Percentiles rank a stretch among this genome's conserved stretches.
Evolutionary conservation across 2,888 invertebrate species (phyloP).

Genomic region (Ctenicera cuprea): DNA sequence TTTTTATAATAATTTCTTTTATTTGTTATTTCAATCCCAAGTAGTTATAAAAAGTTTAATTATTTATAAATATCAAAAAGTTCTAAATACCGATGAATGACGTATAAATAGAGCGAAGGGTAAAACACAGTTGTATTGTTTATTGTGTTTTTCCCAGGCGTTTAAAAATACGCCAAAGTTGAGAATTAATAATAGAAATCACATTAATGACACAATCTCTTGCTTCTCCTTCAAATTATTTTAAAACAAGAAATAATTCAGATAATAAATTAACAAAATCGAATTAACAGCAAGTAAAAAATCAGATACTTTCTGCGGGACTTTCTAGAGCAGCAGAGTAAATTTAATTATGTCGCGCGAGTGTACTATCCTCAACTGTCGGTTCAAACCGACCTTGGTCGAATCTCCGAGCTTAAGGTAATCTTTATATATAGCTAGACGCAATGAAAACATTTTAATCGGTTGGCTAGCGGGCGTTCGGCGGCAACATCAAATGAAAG

Average conservation of each 20-base stretch:
- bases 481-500: too few species aligned
- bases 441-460: not conserved
- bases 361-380: constrained; percentile 3
- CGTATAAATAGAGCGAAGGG: not conserved
- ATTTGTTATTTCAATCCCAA: too few species aligned
- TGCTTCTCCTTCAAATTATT: not conserved
- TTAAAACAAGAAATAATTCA: not conserved
- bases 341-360: constrained; percentile 4
- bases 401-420: not conserved
- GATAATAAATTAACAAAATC: too few species aligned
- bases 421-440: not conserved
- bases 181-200: constrained; percentile 14
- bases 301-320: not conserved
- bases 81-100: too few species aligned
- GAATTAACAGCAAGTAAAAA: constrained; percentile 2
- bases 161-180: not conserved
- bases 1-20: too few species aligned
- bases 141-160: not conserved
- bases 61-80: too few species aligned
- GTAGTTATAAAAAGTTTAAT: too few species aligned
- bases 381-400: not conserved
- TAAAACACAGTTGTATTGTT: not conserved
- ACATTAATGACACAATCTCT: not conserved
- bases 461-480: too few species aligned
- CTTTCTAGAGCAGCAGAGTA: not conserved